Percentiles rank a stretch among this genome's conserved stretches.
These are phyloP conservation scores for Gymnodraco acuticeps DNA, from an alignment of 2,797 vertebrate species.

Conservation along the genomic window DNA sequence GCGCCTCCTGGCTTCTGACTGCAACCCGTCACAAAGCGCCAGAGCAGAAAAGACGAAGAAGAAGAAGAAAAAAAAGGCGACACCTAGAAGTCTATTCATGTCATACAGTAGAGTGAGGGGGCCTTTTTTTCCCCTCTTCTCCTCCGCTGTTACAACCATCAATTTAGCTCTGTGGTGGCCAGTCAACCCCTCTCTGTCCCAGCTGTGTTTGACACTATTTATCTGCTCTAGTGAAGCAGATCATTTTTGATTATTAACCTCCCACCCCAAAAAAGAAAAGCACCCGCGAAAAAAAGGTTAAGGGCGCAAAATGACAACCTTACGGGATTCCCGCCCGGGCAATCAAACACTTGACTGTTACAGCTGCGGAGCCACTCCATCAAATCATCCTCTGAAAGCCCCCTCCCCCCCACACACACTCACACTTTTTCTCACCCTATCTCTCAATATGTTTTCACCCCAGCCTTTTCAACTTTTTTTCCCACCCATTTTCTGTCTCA, in stretches of 20 bases:
- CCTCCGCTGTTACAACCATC: conserved; percentile 79
- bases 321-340: conserved; percentile 59
- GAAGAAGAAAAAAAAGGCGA: conserved; percentile 29
- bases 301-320: conserved; percentile 85
- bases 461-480: conserved; percentile 26
- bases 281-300: conserved; percentile 74
- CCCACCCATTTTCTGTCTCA: conserved; percentile 42
- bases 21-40: conserved; percentile 68
- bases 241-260: conserved; percentile 86
- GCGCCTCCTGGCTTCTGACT: conserved; percentile 65
- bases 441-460: conserved; percentile 53
- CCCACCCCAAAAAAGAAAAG: conserved; percentile 68
- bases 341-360: conserved; percentile 79
- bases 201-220: conserved; percentile 82
- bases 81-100: conserved; percentile 84
- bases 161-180: conserved; percentile 81
- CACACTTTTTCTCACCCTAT: conserved; percentile 52
- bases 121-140: conserved; percentile 61
- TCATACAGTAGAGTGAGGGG: conserved; percentile 81
- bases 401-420: conserved; percentile 16
- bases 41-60: conserved; percentile 46
- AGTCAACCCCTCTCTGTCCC: conserved; percentile 75
- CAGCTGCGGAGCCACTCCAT: conserved; percentile 73
- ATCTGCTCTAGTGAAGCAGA: conserved; percentile 84
- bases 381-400: conserved; percentile 55